Base-by-base conservation (phyloP, 2,797 vertebrate species). In the Forpus xanthops region DNA sequence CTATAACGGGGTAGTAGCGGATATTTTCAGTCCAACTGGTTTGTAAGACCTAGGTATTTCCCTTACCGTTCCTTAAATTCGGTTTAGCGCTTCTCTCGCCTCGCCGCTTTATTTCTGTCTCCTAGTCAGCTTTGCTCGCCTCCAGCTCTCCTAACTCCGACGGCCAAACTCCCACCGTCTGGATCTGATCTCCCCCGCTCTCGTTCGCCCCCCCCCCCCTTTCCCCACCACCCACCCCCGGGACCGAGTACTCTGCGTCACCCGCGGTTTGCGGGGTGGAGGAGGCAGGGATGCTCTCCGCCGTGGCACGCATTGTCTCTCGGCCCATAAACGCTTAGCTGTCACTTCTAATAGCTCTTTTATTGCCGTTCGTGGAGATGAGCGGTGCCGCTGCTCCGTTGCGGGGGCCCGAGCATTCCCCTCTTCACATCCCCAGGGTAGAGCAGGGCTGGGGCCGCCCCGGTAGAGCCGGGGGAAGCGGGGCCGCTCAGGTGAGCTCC, bases 271-370 rank as follows among this genome's bases (percentile, higher is more conserved):
- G 33, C 49, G 37, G 39, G n/a, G 33, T 50, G 50, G 64, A 17
- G 74, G 30, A 66, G 50, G 78, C 74, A 27, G 79, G 15, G 92
- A 65, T 94, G 71, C 78, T 56, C 62, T 12, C 37, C 52, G 4
- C 78, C 35, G 74, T 11, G 75, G 21, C 71, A 72, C 49, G 31
- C 90, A 33, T 75, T 70, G 64, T 86, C 56, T 64, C 74, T 35
- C 81, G 65, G 82, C 74, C 85, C 74, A 28, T 74, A 67, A 94
- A 91, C 74, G 85, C 85, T 53, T 0, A 78, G 35, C 87, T 95
- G 94, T 89, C 94, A 78, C 81, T 89, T 78, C 78, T 21, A 50
- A 92, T 89, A 55, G 62, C 62, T 71, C 90, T 56, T 75, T 81
- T 60, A 68, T 47, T 35, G 81, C 90, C 2, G 44, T 64, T 25